Evolutionary conservation across 2,888 invertebrate genomes (phyloP).

Genomic region (Lasioglossum leucozonium): DNA sequence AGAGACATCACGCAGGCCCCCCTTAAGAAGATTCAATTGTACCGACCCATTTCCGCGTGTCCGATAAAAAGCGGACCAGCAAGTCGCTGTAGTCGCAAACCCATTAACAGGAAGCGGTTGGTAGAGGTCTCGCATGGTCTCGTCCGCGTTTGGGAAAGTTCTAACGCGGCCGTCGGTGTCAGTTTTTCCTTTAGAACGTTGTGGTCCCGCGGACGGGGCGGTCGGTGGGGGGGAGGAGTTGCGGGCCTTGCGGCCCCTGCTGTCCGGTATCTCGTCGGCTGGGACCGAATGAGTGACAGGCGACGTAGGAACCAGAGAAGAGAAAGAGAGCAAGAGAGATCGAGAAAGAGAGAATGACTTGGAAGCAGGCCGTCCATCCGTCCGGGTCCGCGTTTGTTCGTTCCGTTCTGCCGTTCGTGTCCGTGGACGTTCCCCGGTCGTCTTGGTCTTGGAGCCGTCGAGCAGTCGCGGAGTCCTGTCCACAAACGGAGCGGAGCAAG

Average conservation of each 20-base stretch:
- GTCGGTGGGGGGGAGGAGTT: neutral
- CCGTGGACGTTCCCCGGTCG: conserved; percentile 61
- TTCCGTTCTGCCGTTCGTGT: conserved; percentile 58
- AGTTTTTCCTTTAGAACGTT: conserved; percentile 56
- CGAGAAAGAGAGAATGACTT: conserved; percentile 44
- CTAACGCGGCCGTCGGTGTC: conserved; percentile 38
- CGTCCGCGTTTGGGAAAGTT: conserved; percentile 55
- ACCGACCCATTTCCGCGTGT: neutral
- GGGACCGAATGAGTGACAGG: conserved; percentile 73
- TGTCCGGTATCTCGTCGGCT: conserved; percentile 48
- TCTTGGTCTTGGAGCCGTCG: conserved; percentile 54
- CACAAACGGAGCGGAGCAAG: conserved; percentile 84
- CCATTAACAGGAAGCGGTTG: conserved; percentile 38
- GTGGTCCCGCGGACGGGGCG: neutral
- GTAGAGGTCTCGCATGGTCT: conserved; percentile 15
- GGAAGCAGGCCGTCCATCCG: conserved; percentile 73
- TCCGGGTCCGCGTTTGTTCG: conserved; percentile 61
- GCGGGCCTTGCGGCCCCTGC: conserved; percentile 21
- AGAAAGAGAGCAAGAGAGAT: conserved; percentile 6
- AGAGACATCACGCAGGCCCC: neutral
- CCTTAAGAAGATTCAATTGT: conserved; percentile 15
- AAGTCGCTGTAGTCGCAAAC: neutral
- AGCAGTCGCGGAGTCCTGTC: conserved; percentile 73
- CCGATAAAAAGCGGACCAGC: neutral
- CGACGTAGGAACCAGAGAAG: conserved; percentile 67